Conservation (phyloP, 2,797 vertebrate species). For the Phrynocephalus forsythii region DNA sequence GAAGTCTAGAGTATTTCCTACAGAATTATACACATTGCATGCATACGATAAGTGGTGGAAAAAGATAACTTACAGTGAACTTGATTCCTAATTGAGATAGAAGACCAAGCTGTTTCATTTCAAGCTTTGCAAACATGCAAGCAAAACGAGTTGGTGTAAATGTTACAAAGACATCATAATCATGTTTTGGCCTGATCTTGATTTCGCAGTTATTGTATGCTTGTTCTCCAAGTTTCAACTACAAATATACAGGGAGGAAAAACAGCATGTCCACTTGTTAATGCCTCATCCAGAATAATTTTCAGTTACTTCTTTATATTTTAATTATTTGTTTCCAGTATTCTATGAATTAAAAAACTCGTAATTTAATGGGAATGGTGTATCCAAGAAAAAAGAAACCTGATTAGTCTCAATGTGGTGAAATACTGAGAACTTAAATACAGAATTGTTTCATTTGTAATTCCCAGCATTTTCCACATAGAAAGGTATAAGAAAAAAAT, state of each 20-base stretch:
- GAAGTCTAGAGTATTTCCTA: neutral
- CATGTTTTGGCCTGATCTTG: slow-evolving; percentile 89
- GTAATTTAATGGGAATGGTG: neutral
- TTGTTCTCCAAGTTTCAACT: slow-evolving; percentile 92
- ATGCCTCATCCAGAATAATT: neutral
- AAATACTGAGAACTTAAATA: neutral
- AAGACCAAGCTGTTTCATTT: slow-evolving; percentile 93
- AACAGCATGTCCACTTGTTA: slow-evolving; percentile 6
- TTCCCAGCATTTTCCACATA: neutral
- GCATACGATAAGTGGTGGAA: neutral
- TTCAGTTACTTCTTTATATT: neutral
- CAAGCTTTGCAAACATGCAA: slow-evolving; percentile 94
- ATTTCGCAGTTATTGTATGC: slow-evolving; percentile 89
- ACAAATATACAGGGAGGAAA: slow-evolving; percentile 32
- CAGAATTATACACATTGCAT: neutral
- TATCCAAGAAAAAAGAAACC: neutral
- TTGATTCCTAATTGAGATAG: slow-evolving; percentile 90
- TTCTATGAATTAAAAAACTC: neutral
- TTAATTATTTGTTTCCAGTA: neutral
- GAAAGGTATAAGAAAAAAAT: neutral
- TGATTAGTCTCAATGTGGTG: neutral
- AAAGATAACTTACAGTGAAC: slow-evolving; percentile 87
- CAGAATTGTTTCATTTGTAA: neutral
- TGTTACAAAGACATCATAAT: slow-evolving; percentile 86
- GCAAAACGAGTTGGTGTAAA: slow-evolving; percentile 92